Base-by-base conservation (phyloP, 2,888 invertebrate species). In the Lampropteryx suffumata region DNA sequence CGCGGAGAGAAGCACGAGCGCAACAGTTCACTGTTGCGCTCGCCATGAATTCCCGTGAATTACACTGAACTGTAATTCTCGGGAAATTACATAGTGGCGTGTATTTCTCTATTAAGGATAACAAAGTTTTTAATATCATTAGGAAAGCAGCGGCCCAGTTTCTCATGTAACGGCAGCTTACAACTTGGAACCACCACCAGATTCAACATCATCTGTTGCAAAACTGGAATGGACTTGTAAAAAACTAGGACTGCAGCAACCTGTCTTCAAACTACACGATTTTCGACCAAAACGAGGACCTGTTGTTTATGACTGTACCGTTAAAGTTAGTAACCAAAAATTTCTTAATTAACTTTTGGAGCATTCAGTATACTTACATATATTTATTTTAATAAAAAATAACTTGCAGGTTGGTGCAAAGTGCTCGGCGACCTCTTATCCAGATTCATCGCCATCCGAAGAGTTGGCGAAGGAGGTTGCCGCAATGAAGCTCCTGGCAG, bases 191-290 rank as follows among this genome's bases (percentile, higher is more conserved):
- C 86, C 87, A 10, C 89, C 88, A 28, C 88, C 89, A n/a, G 83
- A 84, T 54, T 74, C 80, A 3, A 74, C 79, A 5, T 83, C 88
- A 21, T 73, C 84, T 1, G 77, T 79, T 13, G 73, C 69, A 3
- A 88, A 82, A 66, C 65, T 90, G 30, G 87, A 84, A 52, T 90
- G 89, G 89, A 87, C 85, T 28, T 89, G 89, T 65, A 78, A 75
- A 49, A 86, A 86, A 67, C 70, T 90, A 17, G 86, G 87, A 34
- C 71, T 91, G 17, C 78, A 82, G 21, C 75, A 76, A 55, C 90
- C 90, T 0, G 75, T 86, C 4, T 89, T 77, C 57, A 90, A 86
- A 62, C 72, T 82, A 24, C 75, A 73, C 40, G 78, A 81, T 43
- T 58, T 75, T 28, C 61, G 73, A 46, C 76, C 76, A 3, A 87